A percentile compares a stretch with the other conserved stretches of the same genome.
These are phyloP conservation scores for Antheraea pernyi DNA, from an alignment of 1,140 invertebrate genomes.

Conservation along the genomic window DNA sequence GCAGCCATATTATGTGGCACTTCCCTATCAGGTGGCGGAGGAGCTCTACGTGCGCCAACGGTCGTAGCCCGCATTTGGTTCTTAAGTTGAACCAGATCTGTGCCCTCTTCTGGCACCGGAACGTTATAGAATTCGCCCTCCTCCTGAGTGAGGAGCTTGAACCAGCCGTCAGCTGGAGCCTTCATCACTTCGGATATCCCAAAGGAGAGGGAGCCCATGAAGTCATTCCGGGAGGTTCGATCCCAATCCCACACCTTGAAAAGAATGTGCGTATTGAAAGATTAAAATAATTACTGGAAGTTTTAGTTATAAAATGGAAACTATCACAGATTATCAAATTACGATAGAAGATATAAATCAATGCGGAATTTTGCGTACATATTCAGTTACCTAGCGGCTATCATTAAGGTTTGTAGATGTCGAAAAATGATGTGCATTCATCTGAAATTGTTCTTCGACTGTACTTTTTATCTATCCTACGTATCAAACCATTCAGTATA, in stretches of 20 bases:
- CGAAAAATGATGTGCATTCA: no score
- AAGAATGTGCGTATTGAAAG: background rate
- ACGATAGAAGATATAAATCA: no score
- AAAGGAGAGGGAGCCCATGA: constrained; percentile 99
- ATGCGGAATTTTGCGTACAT: no score
- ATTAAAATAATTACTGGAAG: no score
- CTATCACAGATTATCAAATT: no score
- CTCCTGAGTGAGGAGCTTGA: constrained; percentile 97
- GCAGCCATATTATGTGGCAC: constrained; percentile 95
- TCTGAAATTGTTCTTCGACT: no score
- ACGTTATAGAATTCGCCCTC: constrained; percentile 99
- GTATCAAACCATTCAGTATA: no score
- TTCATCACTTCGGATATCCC: constrained; percentile 98
- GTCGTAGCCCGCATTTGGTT: constrained; percentile 87
- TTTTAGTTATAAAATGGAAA: no score
- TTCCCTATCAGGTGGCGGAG: constrained; percentile 82
- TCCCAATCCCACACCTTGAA: constrained; percentile 98
- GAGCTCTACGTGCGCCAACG: constrained; percentile 55
- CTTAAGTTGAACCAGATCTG: constrained; percentile 92
- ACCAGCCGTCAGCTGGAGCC: constrained; percentile 96
- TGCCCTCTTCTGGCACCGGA: constrained; percentile 95
- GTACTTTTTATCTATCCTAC: no score
- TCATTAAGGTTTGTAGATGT: no score
- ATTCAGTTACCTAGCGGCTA: no score
- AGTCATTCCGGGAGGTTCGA: constrained; percentile 98